These are phyloP conservation scores for Conchocele bisecta DNA, from an alignment of 2,888 invertebrate species.

Conservation along the genomic window DNA sequence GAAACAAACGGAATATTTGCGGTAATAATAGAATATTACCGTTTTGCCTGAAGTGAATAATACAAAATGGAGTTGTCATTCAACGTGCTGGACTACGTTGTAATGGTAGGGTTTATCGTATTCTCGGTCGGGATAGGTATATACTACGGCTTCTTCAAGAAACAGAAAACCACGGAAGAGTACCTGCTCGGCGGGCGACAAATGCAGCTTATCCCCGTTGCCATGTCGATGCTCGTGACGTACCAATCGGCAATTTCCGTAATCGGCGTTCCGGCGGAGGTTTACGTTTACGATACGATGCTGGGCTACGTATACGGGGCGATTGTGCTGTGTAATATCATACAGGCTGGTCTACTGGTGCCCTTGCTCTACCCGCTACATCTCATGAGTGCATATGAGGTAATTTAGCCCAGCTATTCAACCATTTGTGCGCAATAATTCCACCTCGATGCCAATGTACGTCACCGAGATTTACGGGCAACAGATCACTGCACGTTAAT, in stretches of 20 bases:
- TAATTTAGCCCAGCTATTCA: too few relatives aligned
- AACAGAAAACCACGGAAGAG: conserved; percentile 41
- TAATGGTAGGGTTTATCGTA: conserved; percentile 23
- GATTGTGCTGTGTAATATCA: conserved; percentile 27
- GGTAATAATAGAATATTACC: too few relatives aligned
- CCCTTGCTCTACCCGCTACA: conserved; percentile 61
- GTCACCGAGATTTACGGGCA: too few relatives aligned
- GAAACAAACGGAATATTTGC: too few relatives aligned
- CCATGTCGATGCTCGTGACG: conserved; percentile 64
- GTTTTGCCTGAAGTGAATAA: too few relatives aligned
- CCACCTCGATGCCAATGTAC: too few relatives aligned
- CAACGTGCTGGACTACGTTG: conserved; percentile 34
- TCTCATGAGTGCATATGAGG: conserved; percentile 63
- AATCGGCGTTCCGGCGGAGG: conserved; percentile 61
- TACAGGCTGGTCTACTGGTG: conserved; percentile 45
- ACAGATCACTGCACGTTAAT: too few relatives aligned
- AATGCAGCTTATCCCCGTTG: conserved; percentile 57
- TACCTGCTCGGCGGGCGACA: conserved; percentile 59
- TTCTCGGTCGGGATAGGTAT: conserved; percentile 46
- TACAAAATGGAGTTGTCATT: conserved; percentile 4
- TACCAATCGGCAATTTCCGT: conserved; percentile 65
- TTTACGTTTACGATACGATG: conserved; percentile 59
- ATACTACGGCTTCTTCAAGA: conserved; percentile 37
- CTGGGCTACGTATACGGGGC: conserved; percentile 29
- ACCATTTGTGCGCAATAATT: too few relatives aligned